phyloP scores from a whole-genome alignment of 2,888 invertebrate genomes.

The Sympetrum striolatum region DNA sequence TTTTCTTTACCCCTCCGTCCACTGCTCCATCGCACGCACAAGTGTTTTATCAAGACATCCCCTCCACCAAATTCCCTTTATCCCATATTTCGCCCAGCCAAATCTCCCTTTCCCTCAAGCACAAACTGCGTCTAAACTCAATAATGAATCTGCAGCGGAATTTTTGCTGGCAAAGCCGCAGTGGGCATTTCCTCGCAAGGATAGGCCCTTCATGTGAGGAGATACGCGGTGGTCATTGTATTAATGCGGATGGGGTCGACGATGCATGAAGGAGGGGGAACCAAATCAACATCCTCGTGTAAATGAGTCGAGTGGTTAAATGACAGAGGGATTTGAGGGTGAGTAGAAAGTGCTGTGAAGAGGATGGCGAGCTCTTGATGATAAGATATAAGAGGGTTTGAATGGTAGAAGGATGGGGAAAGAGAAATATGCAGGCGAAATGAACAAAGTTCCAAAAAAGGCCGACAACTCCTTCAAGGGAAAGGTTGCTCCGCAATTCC shows the following conservation, averaged over 20 bases:
- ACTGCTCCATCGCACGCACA: neutral
- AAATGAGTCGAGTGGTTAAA: neutral
- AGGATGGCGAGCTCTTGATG: neutral
- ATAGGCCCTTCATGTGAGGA: neutral
- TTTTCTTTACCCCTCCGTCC: neutral
- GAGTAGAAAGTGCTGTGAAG: neutral
- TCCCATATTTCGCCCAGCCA: neutral
- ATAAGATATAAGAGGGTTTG: neutral
- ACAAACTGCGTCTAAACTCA: slow-evolving; percentile 11
- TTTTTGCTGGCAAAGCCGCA: neutral
- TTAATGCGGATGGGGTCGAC: neutral
- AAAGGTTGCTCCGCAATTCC: neutral
- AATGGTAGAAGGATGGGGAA: neutral
- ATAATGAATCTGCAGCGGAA: slow-evolving; percentile 9
- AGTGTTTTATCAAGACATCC: neutral
- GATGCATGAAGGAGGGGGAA: neutral
- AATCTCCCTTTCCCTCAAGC: neutral
- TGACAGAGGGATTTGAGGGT: neutral
- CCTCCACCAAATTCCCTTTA: neutral
- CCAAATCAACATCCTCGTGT: neutral
- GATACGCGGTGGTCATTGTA: neutral
- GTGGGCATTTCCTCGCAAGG: neutral
- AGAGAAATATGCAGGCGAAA: neutral
- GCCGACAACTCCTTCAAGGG: neutral
- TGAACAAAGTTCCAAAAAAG: neutral